Base-by-base conservation (phyloP, 2,888 invertebrate genomes). In the Patella ulyssiponensis region DNA sequence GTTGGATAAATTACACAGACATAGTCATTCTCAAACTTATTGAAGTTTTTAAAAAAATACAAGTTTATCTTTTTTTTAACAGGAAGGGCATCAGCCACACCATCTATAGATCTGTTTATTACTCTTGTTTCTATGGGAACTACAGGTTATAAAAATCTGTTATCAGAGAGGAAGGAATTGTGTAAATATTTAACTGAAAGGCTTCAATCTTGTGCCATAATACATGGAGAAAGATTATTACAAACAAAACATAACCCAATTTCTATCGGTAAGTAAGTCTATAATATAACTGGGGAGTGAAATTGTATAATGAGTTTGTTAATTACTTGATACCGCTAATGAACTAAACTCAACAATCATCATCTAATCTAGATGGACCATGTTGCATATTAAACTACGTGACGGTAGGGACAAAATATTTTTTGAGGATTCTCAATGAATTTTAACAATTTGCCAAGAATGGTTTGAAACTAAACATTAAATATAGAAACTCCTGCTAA, bases 81-180 rank as follows among this genome's bases (percentile, higher is more conserved):
- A 92, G 95, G 96, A 54, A 93, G 96, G 80, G 96, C 95, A 4
- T 95, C 95, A 51, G 93, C 94, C 12, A 94, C 94, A 76, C 95
- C 95, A 76, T 93, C 94, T 0, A 92, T 95, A 83, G 96, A 96
- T 91, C 93, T 95, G 11, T 94, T 96, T 87, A 95, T 96, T 88
- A 96, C 96, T 0, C 90, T 96, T 17, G 91, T 96, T 69, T 94
- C 94, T 15, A 92, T 96, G 81, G 96, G 96, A 3, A 92, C 93
- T 84, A 92, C 91, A 73, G 95, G 95, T 2, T 95, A 94, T 88
- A 92, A 93, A 84, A 91, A 93, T 73, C 89, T 95, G 33, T 92
- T 94, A n/a, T 90, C 92, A 44, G 93, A 94, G 80, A 92, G 95
- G 53, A 94, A 94, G 86, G 92, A 93, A 75, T 93, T 93, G 90